A percentile compares a stretch with the other conserved stretches of the same genome.
phyloP scores from a whole-genome alignment of 2,797 vertebrate genomes.

The Acipenser transmontanus region DNA sequence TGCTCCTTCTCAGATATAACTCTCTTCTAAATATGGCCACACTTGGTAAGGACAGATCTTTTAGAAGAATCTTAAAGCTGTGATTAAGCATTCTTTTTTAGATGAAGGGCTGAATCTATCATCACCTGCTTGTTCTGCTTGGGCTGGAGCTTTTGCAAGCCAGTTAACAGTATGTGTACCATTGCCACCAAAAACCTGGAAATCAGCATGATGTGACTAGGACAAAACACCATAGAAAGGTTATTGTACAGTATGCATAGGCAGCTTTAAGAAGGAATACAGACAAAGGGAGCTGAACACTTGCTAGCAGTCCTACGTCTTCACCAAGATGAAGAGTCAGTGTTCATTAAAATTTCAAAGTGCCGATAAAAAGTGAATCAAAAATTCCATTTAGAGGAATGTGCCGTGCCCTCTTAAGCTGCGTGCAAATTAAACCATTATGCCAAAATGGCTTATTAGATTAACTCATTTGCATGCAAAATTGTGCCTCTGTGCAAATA shows the following conservation, averaged over 20 bases:
- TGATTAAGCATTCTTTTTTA: neutral
- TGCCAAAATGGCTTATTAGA: too few relatives aligned
- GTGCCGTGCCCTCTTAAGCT: too few relatives aligned
- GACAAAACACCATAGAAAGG: neutral
- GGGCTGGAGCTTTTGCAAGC: slow-evolving; percentile 36
- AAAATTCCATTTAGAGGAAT: too few relatives aligned
- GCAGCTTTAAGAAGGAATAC: slow-evolving; percentile 10
- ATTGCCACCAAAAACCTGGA: neutral
- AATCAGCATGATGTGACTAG: neutral
- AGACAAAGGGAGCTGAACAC: slow-evolving; percentile 4
- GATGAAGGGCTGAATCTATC: slow-evolving; percentile 28
- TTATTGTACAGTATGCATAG: neutral
- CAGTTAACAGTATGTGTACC: slow-evolving; percentile 19
- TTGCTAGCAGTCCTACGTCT: slow-evolving; percentile 13
- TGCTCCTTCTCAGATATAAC: neutral
- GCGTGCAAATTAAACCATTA: too few relatives aligned
- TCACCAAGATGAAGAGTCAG: slow-evolving; percentile 36
- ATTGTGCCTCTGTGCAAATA: too few relatives aligned
- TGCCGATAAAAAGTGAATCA: slow-evolving; percentile 45
- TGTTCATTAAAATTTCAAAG: slow-evolving; percentile 46
- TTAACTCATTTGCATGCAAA: too few relatives aligned
- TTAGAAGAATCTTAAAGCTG: neutral
- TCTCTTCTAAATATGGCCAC: neutral
- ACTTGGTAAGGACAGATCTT: neutral
- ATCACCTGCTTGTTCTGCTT: slow-evolving; percentile 39